Evolutionary conservation across 1,140 invertebrate species (phyloP), one percentile per base, ranked within the genome.

Genomic region (Gonioctena quinquepunctata): DNA sequence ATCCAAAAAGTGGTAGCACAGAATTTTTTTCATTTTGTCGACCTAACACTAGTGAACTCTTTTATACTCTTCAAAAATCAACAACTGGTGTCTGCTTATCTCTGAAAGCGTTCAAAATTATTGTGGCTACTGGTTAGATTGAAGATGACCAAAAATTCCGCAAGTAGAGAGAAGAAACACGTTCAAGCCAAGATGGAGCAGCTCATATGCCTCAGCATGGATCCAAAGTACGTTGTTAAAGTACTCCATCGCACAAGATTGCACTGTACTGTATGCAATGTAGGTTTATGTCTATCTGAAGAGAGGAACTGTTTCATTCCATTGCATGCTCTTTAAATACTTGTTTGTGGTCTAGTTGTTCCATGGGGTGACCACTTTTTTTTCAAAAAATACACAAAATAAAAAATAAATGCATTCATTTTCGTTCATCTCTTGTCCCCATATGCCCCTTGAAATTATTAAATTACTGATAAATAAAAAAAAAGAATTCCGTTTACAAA

Each of bases 281-380:
- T 52, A 52, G 50, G 50, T 52, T 52, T 52, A 52, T 52, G 50
- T 52, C 50, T 52, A 13, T 19, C 50, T 52, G 50, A 52, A 52
- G 21, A 2, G 50, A 52, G n/a, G n/a, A n/a, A 42, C 33, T 42
- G 33, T 42, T 42, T 42, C 33, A 42, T 42, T 42, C 33, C 33
- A 52, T 52, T 52, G 8, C 50, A 52, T 52, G 6, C 16, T 21
- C 7, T 33, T 33, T 33, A 7, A 33, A 6, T 8, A 33, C 13
- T 33, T 33, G 28, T 33, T 33, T 33, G 28, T 33, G 28, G 28
- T 2, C 28, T 33, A 33, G 28, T 52, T 7, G 50, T 52, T 52
- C 50, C 50, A 52, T 52, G 16, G n/a, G 50, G 8, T 52, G 16
- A 16, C 50, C n/a, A 16, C 7, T 52, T 52, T 52, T 52, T 52